Conservation (phyloP, 2,797 vertebrate genomes). For the Enteromius unitaeniatus region DNA sequence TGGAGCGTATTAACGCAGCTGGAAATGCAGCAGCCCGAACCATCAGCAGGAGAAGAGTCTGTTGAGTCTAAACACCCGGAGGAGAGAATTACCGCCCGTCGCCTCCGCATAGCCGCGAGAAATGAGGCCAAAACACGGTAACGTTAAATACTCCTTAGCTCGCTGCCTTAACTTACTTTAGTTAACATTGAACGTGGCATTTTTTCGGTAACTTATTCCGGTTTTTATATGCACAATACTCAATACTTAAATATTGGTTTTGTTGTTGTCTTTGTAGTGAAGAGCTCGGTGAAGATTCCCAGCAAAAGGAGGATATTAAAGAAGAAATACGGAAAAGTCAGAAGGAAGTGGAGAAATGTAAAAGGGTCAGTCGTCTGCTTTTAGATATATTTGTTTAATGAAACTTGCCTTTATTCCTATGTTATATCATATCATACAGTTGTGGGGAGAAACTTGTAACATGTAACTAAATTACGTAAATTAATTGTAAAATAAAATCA, state of each 20-base stretch:
- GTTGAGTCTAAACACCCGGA: slow-evolving; percentile 62
- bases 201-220: no score
- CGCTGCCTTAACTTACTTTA: background rate
- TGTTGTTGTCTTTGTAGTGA: slow-evolving; percentile 66
- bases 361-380: slow-evolving; percentile 69
- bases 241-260: background rate
- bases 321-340: slow-evolving; percentile 72
- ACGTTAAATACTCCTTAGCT: slow-evolving; percentile 64
- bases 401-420: background rate
- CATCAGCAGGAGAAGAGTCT: slow-evolving; percentile 27
- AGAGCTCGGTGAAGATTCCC: slow-evolving; percentile 67
- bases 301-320: slow-evolving; percentile 57
- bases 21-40: slow-evolving; percentile 59
- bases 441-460: background rate
- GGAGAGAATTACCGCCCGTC: slow-evolving; percentile 77
- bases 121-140: slow-evolving; percentile 73
- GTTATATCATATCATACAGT: background rate
- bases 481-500: background rate
- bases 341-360: slow-evolving; percentile 73
- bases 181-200: background rate
- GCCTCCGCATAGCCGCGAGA: slow-evolving; percentile 70
- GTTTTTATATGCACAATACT: background rate
- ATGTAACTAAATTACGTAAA: background rate
- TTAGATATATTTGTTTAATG: background rate
- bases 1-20: background rate